Base-by-base conservation (phyloP, 1,140 invertebrate species). In the Lepidurus apus region DNA sequence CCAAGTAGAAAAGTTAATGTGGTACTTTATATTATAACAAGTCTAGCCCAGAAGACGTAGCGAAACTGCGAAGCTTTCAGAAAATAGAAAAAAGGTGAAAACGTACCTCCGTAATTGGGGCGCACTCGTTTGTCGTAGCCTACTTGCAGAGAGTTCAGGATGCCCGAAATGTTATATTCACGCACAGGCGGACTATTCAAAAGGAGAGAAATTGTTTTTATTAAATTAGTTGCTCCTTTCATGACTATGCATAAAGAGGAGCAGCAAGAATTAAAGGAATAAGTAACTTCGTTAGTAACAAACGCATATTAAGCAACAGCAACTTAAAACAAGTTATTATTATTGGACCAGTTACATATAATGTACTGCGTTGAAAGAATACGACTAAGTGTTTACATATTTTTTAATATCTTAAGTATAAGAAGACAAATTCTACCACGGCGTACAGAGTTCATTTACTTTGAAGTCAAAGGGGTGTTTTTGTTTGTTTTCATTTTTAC, bases 41-140 rank as follows among this genome's bases (percentile, higher is more conserved):
- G 43, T 44, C 43, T 42, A 44, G 7, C 42, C 21, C 11, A 34
- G 75, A 43, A 75, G 42, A 13, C 47, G 13, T 43, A 34, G 43
- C 3, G 17, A 77, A 21, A 53, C 43, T 75, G n/a, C 43, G 9
- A 53, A 80, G 26, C 17, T 80, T 17, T 24, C 26, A 42, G 17
- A 43, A 77, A 4, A n/a, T 26, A 26, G 42, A 80, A 77, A 76
- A 78, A 43, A 74, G 83, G 24, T 7, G 82, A 65, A 65, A 21
- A 92, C 93, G 92, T 89, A 95, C 95, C 95, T 92, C 95, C 95
- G 88, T 98, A 98, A 87, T 96, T 96, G 84, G 96, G 96, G 88
- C 95, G 93, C 90, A 98, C 93, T 91, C 96, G 91, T 91, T 97
- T 97, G 89, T 98, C 96, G 88, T 98, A 98, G 88, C 93, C 95